Evolutionary conservation across 1,140 invertebrate genomes (phyloP).

Genomic region (Tetramorium simillimum): DNA sequence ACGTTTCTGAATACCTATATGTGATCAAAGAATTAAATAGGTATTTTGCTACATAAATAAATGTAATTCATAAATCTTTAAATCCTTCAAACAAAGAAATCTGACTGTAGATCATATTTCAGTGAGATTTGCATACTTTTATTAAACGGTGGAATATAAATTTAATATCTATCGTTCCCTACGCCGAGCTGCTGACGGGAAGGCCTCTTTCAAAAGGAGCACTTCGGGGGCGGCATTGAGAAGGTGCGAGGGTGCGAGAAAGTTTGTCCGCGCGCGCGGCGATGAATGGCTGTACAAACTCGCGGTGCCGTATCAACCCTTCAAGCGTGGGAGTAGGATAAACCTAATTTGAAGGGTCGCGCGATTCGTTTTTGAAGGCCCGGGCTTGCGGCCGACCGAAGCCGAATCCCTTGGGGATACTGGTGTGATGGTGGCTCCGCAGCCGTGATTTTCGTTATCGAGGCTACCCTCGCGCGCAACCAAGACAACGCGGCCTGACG

Average conservation of each 20-base stretch:
- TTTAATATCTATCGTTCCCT: slow-evolving; percentile 34
- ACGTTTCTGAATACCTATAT: neutral
- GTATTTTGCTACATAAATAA: neutral
- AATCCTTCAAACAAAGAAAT: neutral
- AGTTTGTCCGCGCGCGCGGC: slow-evolving; percentile 35
- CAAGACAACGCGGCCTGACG: slow-evolving; percentile 18
- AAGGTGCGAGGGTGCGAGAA: slow-evolving; percentile 55
- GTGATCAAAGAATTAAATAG: neutral
- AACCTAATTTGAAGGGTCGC: slow-evolving; percentile 58
- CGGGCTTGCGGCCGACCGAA: slow-evolving; percentile 36
- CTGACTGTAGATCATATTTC: neutral
- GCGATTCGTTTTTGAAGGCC: slow-evolving; percentile 53
- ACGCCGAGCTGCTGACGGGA: neutral
- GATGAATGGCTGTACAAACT: slow-evolving; percentile 57
- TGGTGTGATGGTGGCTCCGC: slow-evolving; percentile 27
- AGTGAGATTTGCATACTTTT: slow-evolving; percentile 2
- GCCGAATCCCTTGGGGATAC: slow-evolving; percentile 12
- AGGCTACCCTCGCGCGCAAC: slow-evolving; percentile 24
- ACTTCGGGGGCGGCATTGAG: slow-evolving; percentile 35
- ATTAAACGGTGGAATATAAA: slow-evolving; percentile 46
- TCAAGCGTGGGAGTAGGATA: slow-evolving; percentile 52
- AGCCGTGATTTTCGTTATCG: slow-evolving; percentile 55
- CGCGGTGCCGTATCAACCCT: slow-evolving; percentile 48
- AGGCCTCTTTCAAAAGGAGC: slow-evolving; percentile 15
- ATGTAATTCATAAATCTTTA: neutral